phyloP scores from a whole-genome alignment of 1,140 invertebrate genomes.

The Drosophila pandora region DNA sequence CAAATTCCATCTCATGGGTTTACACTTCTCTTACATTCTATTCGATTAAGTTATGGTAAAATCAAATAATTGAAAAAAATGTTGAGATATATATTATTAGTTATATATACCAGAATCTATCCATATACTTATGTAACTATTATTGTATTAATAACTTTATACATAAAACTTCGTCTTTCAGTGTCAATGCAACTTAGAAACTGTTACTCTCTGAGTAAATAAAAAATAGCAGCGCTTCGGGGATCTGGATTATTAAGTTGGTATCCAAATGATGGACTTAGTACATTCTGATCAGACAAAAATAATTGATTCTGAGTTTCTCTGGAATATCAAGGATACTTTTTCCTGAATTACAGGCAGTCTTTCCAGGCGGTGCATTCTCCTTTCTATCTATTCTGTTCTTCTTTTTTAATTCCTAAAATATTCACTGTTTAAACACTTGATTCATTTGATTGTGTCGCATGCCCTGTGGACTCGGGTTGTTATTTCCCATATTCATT shows the following conservation, averaged over 20 bases:
- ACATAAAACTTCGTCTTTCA: conserved; percentile 20
- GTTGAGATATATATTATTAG: not conserved
- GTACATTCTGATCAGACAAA: not conserved
- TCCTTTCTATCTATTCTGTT: not conserved
- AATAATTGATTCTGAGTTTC: conserved; percentile 10
- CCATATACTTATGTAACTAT: conserved; percentile 6
- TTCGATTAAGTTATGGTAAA: conserved; percentile 12
- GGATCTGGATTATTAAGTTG: not conserved
- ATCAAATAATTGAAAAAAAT: conserved; percentile 6
- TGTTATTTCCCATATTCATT: conserved; percentile 22
- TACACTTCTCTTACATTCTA: conserved; percentile 35
- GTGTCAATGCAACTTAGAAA: not conserved
- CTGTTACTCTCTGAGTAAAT: conserved; percentile 12
- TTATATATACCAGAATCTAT: conserved; percentile 5
- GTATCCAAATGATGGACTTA: not conserved
- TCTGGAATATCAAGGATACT: conserved; percentile 38
- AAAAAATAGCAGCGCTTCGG: conserved; percentile 3
- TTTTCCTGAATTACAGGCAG: conserved; percentile 30
- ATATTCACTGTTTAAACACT: conserved; percentile 53
- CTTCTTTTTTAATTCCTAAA: not conserved
- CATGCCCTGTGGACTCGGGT: conserved; percentile 34
- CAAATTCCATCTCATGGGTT: conserved; percentile 58
- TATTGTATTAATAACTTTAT: conserved; percentile 24
- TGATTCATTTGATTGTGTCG: conserved; percentile 55
- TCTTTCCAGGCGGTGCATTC: conserved; percentile 16